These are phyloP conservation scores for Hippoglossus stenolepis DNA, from an alignment of 2,113 vertebrate genomes.

Conservation along the genomic window DNA sequence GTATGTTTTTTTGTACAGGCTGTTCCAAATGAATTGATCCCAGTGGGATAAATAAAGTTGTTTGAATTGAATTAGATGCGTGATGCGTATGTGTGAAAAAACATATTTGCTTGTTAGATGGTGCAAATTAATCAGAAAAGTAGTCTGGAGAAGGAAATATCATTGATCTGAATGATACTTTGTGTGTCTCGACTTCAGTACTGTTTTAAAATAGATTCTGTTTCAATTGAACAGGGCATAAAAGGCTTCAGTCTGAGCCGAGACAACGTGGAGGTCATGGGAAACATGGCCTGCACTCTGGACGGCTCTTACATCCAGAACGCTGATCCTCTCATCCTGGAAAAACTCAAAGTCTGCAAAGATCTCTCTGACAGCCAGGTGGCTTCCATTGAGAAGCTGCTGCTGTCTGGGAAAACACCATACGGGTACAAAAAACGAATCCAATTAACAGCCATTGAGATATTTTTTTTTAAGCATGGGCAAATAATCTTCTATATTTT, in stretches of 20 bases:
- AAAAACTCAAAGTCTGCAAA: slow-evolving; percentile 74
- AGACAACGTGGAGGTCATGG: slow-evolving; percentile 66
- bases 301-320: slow-evolving; percentile 65
- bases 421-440: slow-evolving; percentile 52
- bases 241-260: slow-evolving; percentile 49
- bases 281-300: slow-evolving; percentile 77
- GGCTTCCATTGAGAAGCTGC: slow-evolving; percentile 52
- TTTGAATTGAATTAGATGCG: no score
- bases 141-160: not conserved
- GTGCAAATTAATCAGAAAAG: not conserved
- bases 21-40: no score
- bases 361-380: slow-evolving; percentile 68
- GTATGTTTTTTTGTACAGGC: no score
- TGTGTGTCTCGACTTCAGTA: not conserved
- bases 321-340: slow-evolving; percentile 72
- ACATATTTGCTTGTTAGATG: no score
- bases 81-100: no score
- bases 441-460: not conserved
- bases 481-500: not conserved
- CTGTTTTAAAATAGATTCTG: not conserved
- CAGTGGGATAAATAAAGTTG: no score
- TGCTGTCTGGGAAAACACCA: slow-evolving; percentile 65
- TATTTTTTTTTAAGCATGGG: no score
- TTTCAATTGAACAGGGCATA: slow-evolving; percentile 58
- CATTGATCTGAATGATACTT: no score